Evolutionary conservation across 2,113 vertebrate genomes (phyloP), one percentile per base, ranked within the genome.

Genomic region (Equus quagga): DNA sequence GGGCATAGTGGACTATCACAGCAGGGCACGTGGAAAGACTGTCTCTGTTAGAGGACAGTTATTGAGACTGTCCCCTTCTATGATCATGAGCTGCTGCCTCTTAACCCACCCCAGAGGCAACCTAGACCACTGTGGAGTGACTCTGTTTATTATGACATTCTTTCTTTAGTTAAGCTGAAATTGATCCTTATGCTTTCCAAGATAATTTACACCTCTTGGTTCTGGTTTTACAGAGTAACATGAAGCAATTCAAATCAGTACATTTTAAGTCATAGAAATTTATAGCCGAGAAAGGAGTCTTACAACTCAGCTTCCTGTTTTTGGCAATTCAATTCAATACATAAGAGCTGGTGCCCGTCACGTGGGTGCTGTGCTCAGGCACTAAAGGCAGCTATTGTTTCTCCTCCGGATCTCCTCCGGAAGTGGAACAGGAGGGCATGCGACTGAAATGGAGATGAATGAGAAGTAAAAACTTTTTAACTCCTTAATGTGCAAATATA

Each of bases 301-400:
- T 85, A 94, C 7, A 56, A 49, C 81, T 58, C 67, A 13, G 86
- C 58, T 94, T 97, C 95, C 91, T 97, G 95, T 96, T 95, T 96
- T 89, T 24, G 69, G 81, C 83, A 87, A 28, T 87, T 87, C 64
- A 70, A 19, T 41, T 36, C 33, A 82, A 14, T 54, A 76, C 87
- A 36, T 49, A 65, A 94, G 70, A 62, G 44, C 60, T 19, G 44
- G 62, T 72, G 91, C 78, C 89, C 56, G 1, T 97, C 94, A 51
- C 24, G 0, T 51, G 96, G 69, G 56, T 4, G 12, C 82, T 28
- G 10, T 78, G 41, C 64, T 54, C 6, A 2, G 46, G 44, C 84
- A 76, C 76, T 91, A 21, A 94, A 88, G 89, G 93, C 84, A 33
- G 51, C 91, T 92, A 95, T 96, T 95, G 96, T 97, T 92, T 94